These are phyloP conservation scores for Nemotelus nigrinus DNA, from an alignment of 2,888 invertebrate species.

Conservation along the genomic window DNA sequence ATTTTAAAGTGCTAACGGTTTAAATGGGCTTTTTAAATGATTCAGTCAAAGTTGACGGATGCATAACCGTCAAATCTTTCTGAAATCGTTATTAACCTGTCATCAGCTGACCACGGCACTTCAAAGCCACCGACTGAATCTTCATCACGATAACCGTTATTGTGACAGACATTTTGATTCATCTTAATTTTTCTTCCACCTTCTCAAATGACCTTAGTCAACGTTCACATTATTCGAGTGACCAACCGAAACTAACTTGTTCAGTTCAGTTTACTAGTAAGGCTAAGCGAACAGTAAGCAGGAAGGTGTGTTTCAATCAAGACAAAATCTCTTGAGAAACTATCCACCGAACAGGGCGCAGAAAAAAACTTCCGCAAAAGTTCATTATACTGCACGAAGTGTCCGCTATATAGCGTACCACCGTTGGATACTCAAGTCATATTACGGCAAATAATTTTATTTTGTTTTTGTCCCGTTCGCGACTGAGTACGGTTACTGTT, in stretches of 20 bases:
- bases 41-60: too few relatives aligned
- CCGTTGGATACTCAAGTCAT: not conserved
- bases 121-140: constrained; percentile 1
- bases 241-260: not conserved
- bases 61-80: too few relatives aligned
- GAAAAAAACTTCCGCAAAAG: constrained; percentile 37
- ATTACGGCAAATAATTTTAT: not conserved
- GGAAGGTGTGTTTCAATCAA: constrained; percentile 3
- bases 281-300: not conserved
- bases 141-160: not conserved
- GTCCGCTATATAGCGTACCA: constrained; percentile 8
- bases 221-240: not conserved
- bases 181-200: constrained; percentile 9
- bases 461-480: not conserved
- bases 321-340: constrained; percentile 2
- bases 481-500: not conserved
- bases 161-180: not conserved
- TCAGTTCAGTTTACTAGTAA: not conserved
- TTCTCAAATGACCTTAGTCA: constrained; percentile 13
- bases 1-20: too few relatives aligned
- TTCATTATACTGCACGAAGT: constrained; percentile 32
- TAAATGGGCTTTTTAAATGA: too few relatives aligned
- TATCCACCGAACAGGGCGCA: not conserved
- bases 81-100: not conserved
- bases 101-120: not conserved